A percentile compares a stretch with the other conserved stretches of the same genome.
phyloP scores from a whole-genome alignment of 2,797 vertebrate genomes.

The Acomys russatus region DNA sequence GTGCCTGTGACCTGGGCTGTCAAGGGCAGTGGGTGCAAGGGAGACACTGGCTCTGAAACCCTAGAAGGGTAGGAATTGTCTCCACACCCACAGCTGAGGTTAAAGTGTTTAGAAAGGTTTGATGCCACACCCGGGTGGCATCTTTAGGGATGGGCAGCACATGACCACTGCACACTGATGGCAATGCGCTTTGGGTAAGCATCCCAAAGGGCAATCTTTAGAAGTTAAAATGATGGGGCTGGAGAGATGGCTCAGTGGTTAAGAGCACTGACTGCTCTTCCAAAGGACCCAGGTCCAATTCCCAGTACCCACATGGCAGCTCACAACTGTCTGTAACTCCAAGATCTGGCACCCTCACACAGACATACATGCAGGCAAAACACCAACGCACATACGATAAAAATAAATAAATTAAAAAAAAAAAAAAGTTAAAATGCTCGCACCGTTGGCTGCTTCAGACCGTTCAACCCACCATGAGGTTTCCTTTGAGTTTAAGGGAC shows the following conservation, averaged over 20 bases:
- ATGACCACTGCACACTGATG: not conserved
- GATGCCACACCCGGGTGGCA: rapidly evolving
- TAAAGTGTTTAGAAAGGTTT: not conserved
- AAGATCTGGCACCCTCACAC: no score
- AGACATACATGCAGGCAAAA: no score
- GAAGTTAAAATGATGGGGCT: not conserved
- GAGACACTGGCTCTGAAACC: not conserved
- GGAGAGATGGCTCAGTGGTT: no score
- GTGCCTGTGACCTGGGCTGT: not conserved
- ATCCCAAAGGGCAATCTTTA: not conserved
- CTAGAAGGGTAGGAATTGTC: not conserved
- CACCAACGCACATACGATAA: no score
- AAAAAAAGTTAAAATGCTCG: not conserved
- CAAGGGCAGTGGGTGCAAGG: not conserved
- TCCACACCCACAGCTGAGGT: not conserved
- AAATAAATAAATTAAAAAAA: no score
- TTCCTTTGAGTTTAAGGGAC: not conserved
- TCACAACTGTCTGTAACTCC: no score
- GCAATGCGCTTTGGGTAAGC: not conserved
- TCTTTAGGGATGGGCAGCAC: not conserved
- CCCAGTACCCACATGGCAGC: no score
- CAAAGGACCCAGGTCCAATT: no score
- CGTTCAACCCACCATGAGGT: not conserved
- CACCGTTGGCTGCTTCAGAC: not conserved
- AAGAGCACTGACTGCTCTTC: no score